phyloP scores from a whole-genome alignment of 1,140 invertebrate species.

The Drosophila bocki region DNA sequence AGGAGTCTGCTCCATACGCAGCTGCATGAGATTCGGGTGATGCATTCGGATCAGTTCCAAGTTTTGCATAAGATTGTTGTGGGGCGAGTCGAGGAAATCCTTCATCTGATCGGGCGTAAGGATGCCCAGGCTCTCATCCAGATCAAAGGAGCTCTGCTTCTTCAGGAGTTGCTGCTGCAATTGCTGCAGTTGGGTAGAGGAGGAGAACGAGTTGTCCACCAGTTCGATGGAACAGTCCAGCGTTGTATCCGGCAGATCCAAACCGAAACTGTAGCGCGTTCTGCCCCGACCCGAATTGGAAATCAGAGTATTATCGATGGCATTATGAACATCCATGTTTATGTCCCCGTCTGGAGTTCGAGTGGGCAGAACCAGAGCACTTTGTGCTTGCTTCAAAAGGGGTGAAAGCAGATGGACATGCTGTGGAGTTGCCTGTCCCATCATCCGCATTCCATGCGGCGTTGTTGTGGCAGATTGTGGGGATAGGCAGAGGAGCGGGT shows the following conservation, averaged over 20 bases:
- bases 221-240: constrained; percentile 81
- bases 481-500: constrained; percentile 65
- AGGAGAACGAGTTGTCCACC: constrained; percentile 75
- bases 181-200: constrained; percentile 60
- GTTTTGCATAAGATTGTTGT: constrained; percentile 86
- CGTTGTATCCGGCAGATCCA: constrained; percentile 75
- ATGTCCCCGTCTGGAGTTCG: constrained; percentile 66
- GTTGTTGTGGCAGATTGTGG: constrained; percentile 62
- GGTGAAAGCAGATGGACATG: constrained; percentile 69
- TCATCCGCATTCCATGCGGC: constrained; percentile 39
- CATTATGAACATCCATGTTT: constrained; percentile 24
- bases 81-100: constrained; percentile 79
- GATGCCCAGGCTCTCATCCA: constrained; percentile 93
- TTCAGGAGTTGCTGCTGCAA: constrained; percentile 86
- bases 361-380: constrained; percentile 77
- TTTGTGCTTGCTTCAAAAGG: constrained; percentile 69
- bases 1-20: constrained; percentile 90
- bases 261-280: constrained; percentile 78
- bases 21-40: constrained; percentile 62
- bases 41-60: constrained; percentile 85
- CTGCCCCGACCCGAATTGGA: constrained; percentile 18
- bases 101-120: constrained; percentile 95
- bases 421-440: constrained; percentile 59
- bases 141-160: constrained; percentile 91
- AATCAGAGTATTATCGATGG: constrained; percentile 35